A percentile compares a stretch with the other conserved stretches of the same genome.
These are phyloP conservation scores for Staurois parvus DNA, from an alignment of 2,797 vertebrate species.

Conservation along the genomic window DNA sequence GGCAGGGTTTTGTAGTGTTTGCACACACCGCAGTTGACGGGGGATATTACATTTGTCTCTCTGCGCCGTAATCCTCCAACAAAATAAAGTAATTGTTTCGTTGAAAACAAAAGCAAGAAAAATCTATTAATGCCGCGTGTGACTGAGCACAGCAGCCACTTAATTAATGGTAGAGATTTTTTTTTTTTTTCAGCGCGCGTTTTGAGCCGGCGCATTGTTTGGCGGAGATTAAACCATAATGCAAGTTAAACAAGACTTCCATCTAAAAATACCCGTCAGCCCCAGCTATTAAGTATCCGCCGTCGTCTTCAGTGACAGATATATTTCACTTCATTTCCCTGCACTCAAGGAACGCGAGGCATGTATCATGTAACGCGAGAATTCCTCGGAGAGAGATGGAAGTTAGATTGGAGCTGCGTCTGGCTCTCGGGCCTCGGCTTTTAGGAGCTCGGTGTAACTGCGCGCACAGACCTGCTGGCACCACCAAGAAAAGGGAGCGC, in stretches of 20 bases:
- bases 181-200: conserved; percentile 64
- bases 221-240: conserved; percentile 71
- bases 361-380: conserved; percentile 72
- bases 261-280: conserved; percentile 73
- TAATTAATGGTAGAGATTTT: conserved; percentile 73
- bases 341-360: conserved; percentile 72
- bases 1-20: neutral
- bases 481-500: conserved; percentile 68
- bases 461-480: conserved; percentile 79
- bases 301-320: conserved; percentile 71
- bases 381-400: conserved; percentile 71
- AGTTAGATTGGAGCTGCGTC: conserved; percentile 70
- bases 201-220: conserved; percentile 69
- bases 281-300: conserved; percentile 70
- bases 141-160: conserved; percentile 67
- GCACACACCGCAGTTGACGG: conserved; percentile 13
- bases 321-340: conserved; percentile 75
- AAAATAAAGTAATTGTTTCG: conserved; percentile 74
- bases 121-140: conserved; percentile 71
- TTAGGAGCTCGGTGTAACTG: conserved; percentile 66
- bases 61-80: conserved; percentile 62
- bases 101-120: conserved; percentile 65
- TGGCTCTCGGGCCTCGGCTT: conserved; percentile 69
- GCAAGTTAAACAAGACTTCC: conserved; percentile 71
- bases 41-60: conserved; percentile 19